Percentiles rank a stretch among this genome's conserved stretches.
phyloP scores from a whole-genome alignment of 1,140 invertebrate species.

The Heliconius congener region DNA sequence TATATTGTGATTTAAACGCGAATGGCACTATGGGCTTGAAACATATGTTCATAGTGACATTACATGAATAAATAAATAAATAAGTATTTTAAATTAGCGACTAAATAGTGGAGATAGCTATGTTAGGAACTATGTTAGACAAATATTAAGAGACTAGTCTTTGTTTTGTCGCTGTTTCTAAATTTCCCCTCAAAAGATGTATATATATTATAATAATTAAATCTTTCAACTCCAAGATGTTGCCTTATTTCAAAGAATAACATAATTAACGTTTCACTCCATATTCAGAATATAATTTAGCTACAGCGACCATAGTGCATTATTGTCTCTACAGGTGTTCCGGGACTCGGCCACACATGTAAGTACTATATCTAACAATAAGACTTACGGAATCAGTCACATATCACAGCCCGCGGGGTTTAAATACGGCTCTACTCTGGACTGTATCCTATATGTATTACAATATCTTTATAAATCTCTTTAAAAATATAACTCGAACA shows the following conservation, averaged over 20 bases:
- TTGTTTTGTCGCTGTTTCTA: constrained; percentile 3
- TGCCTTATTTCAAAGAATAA: not conserved
- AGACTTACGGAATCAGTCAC: constrained; percentile 63
- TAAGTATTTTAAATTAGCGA: constrained; percentile 38
- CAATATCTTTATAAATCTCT: constrained; percentile 12
- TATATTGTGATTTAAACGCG: not conserved
- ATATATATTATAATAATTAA: not conserved
- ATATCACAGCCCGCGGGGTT: constrained; percentile 62
- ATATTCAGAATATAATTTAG: constrained; percentile 20
- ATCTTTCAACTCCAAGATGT: not conserved
- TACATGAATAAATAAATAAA: constrained; percentile 46
- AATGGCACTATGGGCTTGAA: constrained; percentile 72
- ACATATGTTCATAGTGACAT: constrained; percentile 75
- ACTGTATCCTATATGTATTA: constrained; percentile 42
- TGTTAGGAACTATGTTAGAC: constrained; percentile 25
- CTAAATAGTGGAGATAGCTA: constrained; percentile 33
- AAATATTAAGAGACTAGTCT: not conserved
- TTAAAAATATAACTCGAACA: constrained; percentile 12
- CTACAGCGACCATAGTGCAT: constrained; percentile 14
- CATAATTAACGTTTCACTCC: not conserved
- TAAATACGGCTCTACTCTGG: constrained; percentile 44
- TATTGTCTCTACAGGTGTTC: constrained; percentile 3
- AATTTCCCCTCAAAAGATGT: constrained; percentile 17
- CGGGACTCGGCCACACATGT: constrained; percentile 32
- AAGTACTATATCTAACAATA: constrained; percentile 50